Conservation (phyloP, 2,113 vertebrate genomes). For the Melospiza melodia region DNA sequence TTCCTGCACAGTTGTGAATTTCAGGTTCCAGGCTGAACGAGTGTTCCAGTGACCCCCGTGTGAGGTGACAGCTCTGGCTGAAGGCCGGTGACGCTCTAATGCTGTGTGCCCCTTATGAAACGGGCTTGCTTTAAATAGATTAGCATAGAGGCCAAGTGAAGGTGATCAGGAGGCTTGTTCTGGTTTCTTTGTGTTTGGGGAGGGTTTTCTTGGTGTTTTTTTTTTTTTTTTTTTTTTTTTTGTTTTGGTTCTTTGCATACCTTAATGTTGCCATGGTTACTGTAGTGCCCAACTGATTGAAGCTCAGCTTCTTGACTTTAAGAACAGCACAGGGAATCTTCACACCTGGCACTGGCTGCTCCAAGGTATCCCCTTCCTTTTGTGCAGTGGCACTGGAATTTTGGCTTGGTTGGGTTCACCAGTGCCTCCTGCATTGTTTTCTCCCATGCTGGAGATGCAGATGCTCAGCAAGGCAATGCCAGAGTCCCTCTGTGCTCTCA, state of each 20-base stretch:
- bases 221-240: no score
- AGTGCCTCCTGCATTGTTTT: neutral
- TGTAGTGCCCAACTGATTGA: neutral
- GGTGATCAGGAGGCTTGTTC: neutral
- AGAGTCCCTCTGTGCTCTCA: neutral
- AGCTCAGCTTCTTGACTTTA: neutral
- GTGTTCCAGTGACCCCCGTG: neutral
- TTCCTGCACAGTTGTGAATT: neutral
- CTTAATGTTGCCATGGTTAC: neutral
- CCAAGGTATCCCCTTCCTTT: neutral
- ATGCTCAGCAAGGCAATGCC: neutral
- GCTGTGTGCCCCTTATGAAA: neutral
- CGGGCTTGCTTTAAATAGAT: neutral
- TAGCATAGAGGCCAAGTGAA: conserved; percentile 12
- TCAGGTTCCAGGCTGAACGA: neutral
- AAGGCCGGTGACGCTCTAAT: neutral
- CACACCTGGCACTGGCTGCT: neutral
- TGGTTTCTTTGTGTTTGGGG: neutral
- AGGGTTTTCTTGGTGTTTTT: neutral
- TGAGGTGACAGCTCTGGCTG: conserved; percentile 31
- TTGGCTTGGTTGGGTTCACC: neutral
- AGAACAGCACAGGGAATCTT: neutral
- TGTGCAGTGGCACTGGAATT: neutral
- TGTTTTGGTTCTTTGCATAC: neutral
- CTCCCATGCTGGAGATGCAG: neutral